A percentile compares a stretch with the other conserved stretches of the same genome.
These are phyloP conservation scores for Psittacula cyanocephala DNA, from an alignment of 2,113 vertebrate genomes.

Conservation along the genomic window DNA sequence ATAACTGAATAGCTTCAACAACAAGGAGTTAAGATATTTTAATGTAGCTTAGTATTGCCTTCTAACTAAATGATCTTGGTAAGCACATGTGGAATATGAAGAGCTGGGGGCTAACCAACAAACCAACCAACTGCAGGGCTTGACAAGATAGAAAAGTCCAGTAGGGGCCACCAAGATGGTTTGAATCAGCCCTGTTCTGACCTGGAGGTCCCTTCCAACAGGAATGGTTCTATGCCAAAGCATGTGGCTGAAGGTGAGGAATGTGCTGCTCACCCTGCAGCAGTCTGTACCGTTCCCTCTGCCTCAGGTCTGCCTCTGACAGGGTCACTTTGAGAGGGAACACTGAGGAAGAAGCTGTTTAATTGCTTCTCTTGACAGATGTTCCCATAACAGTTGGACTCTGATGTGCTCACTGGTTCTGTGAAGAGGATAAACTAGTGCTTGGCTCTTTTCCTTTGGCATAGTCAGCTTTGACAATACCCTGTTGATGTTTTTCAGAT, in stretches of 20 bases:
- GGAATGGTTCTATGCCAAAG: neutral
- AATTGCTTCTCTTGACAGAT: neutral
- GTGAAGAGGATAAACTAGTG: neutral
- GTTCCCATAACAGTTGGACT: neutral
- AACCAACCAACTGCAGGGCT: neutral
- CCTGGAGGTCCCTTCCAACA: neutral
- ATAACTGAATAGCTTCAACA: neutral
- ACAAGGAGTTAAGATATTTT: neutral
- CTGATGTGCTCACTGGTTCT: neutral
- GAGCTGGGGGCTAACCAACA: neutral
- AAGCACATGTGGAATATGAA: fast-evolving
- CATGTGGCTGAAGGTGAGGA: neutral
- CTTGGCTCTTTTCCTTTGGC: neutral
- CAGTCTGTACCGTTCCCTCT: neutral
- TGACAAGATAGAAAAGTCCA: neutral
- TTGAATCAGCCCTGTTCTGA: neutral
- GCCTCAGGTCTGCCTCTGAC: neutral
- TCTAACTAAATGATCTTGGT: neutral
- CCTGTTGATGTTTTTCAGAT: neutral
- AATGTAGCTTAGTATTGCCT: neutral
- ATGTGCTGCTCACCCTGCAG: neutral
- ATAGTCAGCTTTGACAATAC: neutral
- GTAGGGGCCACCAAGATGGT: neutral
- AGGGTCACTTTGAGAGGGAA: neutral
- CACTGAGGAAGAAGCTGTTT: neutral